These are phyloP conservation scores for Gymnoscopelus microlampas DNA, from an alignment of 2,797 vertebrate genomes.

Conservation along the genomic window DNA sequence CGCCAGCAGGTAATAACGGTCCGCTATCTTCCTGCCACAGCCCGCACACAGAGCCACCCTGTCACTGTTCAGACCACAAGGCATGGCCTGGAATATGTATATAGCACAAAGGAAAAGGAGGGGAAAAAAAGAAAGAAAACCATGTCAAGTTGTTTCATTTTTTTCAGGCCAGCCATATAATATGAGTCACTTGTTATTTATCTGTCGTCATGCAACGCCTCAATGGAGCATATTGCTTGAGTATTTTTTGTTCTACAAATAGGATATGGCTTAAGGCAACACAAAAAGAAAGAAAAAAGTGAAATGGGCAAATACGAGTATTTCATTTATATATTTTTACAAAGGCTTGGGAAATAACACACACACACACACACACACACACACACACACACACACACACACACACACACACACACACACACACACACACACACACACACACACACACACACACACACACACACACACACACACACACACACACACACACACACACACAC, in stretches of 20 bases:
- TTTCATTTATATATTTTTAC: background rate
- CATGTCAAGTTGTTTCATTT: background rate
- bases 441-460: slow-evolving; percentile 3
- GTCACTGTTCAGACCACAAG: slow-evolving; percentile 89
- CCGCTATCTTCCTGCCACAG: slow-evolving; percentile 95
- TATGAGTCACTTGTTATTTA: too few relatives aligned
- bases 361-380: background rate
- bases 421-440: background rate
- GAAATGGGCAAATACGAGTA: background rate
- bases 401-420: slow-evolving; percentile 11
- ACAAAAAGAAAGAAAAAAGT: background rate
- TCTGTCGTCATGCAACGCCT: too few relatives aligned
- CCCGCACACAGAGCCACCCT: slow-evolving; percentile 95
- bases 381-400: slow-evolving; percentile 1
- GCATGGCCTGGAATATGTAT: slow-evolving; percentile 82
- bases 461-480: slow-evolving; percentile 9
- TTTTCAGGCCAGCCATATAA: too few relatives aligned
- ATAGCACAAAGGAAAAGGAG: background rate
- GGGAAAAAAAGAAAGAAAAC: background rate
- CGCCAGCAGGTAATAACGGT: slow-evolving; percentile 98
- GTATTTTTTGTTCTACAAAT: too few relatives aligned
- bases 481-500: slow-evolving; percentile 21
- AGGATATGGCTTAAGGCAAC: too few relatives aligned
- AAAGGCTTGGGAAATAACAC: background rate
- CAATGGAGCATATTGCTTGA: too few relatives aligned